Base-by-base conservation (phyloP, 2,888 invertebrate genomes). In the Timema cristinae region DNA sequence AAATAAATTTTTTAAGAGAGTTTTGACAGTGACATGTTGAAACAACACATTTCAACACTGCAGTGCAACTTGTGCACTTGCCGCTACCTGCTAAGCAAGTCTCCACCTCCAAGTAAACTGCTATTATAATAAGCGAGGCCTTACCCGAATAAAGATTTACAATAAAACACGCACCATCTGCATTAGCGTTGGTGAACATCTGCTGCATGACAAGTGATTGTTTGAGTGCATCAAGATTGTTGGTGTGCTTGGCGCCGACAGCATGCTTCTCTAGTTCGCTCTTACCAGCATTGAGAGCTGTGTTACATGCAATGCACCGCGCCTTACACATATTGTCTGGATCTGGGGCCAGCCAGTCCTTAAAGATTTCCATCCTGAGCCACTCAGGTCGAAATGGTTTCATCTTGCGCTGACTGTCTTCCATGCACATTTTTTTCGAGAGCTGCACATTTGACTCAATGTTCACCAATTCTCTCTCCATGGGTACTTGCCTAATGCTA, bases 231-330 rank as follows among this genome's bases (percentile, higher is more conserved):
- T 71, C 69, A 10, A 75, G 56, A 32, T 72, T 68, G 11, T 71
- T 72, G 11, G 63, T 73, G 71, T 79, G 79, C 72, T 78, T 78
- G 54, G 77, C 77, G 11, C 78, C 78, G 13, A 78, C 76, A n/a
- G 78, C 79, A 76, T 79, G 79, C 70, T 79, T 79, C 73, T 79
- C 77, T 51, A 79, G 75, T 71, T 79, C 79, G 74, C 79, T 79
- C 73, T 79, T 79, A n/a, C 79, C 79, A 56, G 78, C 78, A 73
- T 78, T 77, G 48, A 79, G 75, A 47, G 77, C 77, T 72, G 77
- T 77, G 73, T 78, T 76, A 71, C 79, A 79, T 48, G 77, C 79
- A 48, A 75, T 76, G 71, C 79, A 79, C 61, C 76, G 77, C 48
- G 78, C 79, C 70, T 78, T 77, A 69, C 77, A 76, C 48, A 77